Percentiles rank a stretch among this genome's conserved stretches.
Conservation (phyloP, 2,113 vertebrate species). For the Datnioides undecimradiatus region DNA sequence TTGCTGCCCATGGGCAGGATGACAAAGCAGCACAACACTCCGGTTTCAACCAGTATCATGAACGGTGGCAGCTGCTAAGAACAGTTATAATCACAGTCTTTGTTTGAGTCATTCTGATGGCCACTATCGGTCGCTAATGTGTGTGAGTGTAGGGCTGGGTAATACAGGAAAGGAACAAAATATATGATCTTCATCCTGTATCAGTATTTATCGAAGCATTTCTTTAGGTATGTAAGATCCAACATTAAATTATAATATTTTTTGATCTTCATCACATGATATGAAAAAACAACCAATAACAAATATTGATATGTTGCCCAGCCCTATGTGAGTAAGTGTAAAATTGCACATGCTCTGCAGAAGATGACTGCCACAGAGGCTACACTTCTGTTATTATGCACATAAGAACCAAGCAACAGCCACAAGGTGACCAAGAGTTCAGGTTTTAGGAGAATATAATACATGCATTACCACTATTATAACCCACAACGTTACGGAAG, state of each 20-base stretch:
- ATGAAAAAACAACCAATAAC: slow-evolving; percentile 10
- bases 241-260: slow-evolving; percentile 22
- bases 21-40: slow-evolving; percentile 34
- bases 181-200: background rate
- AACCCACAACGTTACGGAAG: slow-evolving; percentile 25
- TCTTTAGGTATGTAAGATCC: slow-evolving; percentile 38
- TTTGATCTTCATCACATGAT: slow-evolving; percentile 23
- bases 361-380: slow-evolving; percentile 24
- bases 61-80: slow-evolving; percentile 62
- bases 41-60: slow-evolving; percentile 45
- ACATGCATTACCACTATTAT: slow-evolving; percentile 27
- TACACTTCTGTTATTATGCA: slow-evolving; percentile 51
- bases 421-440: slow-evolving; percentile 47
- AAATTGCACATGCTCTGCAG: slow-evolving; percentile 54
- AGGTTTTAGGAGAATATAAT: slow-evolving; percentile 47
- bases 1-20: slow-evolving; percentile 24
- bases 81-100: slow-evolving; percentile 17
- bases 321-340: slow-evolving; percentile 21
- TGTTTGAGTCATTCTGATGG: slow-evolving; percentile 42
- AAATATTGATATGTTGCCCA: slow-evolving; percentile 31
- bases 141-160: slow-evolving; percentile 38
- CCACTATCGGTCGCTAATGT: slow-evolving; percentile 58
- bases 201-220: slow-evolving; percentile 46
- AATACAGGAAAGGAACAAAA: slow-evolving; percentile 11
- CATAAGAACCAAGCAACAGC: slow-evolving; percentile 44